A percentile compares a stretch with the other conserved stretches of the same genome.
Evolutionary conservation across 92 coral and sea anemone genomes (phyloP).

Genomic region (Umimayanthus chanpuru): DNA sequence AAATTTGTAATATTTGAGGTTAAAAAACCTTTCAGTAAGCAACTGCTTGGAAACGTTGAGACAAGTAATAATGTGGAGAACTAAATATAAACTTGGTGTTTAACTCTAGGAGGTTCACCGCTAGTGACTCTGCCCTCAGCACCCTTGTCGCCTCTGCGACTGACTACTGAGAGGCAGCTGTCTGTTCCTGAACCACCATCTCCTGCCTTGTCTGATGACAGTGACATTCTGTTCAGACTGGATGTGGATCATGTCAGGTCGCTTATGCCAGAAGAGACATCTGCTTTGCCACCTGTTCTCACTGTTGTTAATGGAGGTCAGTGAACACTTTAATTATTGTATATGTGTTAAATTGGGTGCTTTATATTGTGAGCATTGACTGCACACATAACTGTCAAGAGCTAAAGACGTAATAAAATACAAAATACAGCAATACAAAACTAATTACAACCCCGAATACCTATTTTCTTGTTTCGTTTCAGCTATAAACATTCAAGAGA

Average conservation of each 20-base stretch:
- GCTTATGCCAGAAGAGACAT: conserved; percentile 74
- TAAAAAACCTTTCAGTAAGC: too few relatives aligned
- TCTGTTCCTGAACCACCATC: conserved; percentile 79
- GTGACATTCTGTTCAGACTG: conserved; percentile 82
- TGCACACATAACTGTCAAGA: not conserved
- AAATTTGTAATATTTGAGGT: too few relatives aligned
- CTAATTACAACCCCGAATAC: not conserved
- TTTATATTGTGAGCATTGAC: not conserved
- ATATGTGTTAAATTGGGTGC: not conserved
- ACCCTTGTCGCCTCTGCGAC: conserved; percentile 28
- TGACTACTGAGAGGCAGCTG: conserved; percentile 26
- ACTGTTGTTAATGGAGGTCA: conserved; percentile 66
- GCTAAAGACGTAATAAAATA: too few relatives aligned
- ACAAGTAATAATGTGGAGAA: too few relatives aligned
- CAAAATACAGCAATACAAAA: too few relatives aligned
- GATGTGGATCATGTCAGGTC: conserved; percentile 90
- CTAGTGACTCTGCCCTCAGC: not conserved
- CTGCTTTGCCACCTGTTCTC: conserved; percentile 80
- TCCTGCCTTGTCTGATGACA: conserved; percentile 87
- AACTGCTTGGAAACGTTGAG: too few relatives aligned
- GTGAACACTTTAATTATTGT: not conserved
- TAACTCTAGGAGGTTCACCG: not conserved
- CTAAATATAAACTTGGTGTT: not conserved
- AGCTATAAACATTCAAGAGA: conserved; percentile 68
- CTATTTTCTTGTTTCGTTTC: not conserved